These are phyloP conservation scores for Rhopilema esculentum DNA, from an alignment of 30 jellyfish, hydroid and myxozoan genomes.

Conservation along the genomic window DNA sequence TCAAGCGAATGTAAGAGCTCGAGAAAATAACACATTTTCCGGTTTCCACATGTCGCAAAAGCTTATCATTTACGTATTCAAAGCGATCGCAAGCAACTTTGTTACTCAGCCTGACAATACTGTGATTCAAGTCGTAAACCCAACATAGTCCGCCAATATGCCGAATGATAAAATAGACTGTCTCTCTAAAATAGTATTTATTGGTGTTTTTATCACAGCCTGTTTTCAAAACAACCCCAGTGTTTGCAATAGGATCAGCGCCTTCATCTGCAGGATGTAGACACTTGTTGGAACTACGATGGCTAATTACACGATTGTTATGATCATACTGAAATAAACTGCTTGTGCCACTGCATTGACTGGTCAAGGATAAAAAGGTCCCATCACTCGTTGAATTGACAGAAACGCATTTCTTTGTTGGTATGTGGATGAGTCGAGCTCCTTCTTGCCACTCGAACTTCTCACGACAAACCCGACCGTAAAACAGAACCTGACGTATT, in stretches of 20 bases:
- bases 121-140: background rate
- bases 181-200: background rate
- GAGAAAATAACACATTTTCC: slow-evolving; percentile 2
- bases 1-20: background rate
- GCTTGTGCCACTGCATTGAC: slow-evolving; percentile 16
- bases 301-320: background rate
- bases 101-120: background rate
- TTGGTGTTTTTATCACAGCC: background rate
- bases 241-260: background rate
- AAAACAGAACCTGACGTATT: background rate
- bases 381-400: background rate
- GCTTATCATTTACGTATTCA: slow-evolving; percentile 12
- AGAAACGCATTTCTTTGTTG: slow-evolving; percentile 19
- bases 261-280: background rate
- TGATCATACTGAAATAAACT: background rate
- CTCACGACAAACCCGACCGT: slow-evolving; percentile 4
- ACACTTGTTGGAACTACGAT: background rate
- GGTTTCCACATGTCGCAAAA: slow-evolving; percentile 1
- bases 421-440: slow-evolving; percentile 12
- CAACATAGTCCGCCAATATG: slow-evolving; percentile 16
- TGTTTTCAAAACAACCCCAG: background rate
- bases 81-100: slow-evolving; percentile 20
- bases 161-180: slow-evolving; percentile 22
- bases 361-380: background rate
- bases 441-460: slow-evolving; percentile 18